phyloP scores from a whole-genome alignment of 2,888 invertebrate genomes.

The Antitype chi region DNA sequence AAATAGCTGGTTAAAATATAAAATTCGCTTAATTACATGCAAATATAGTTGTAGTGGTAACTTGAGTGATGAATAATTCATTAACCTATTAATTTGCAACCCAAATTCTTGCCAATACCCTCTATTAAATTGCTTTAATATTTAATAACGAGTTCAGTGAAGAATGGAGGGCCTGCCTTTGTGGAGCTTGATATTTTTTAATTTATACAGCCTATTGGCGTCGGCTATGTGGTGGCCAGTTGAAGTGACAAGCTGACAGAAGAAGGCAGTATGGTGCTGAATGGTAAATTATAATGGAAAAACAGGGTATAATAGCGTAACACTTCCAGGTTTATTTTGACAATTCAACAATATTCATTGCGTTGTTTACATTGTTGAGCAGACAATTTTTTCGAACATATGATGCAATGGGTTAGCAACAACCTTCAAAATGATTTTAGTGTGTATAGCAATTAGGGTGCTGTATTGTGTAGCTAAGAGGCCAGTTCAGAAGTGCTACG shows the following conservation, averaged over 20 bases:
- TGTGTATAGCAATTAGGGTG: no score
- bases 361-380: no score
- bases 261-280: neutral
- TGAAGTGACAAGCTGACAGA: slow-evolving; percentile 11
- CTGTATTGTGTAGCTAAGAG: no score
- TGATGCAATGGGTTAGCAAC: no score
- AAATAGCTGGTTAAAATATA: slow-evolving; percentile 13
- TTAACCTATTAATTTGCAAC: slow-evolving; percentile 63
- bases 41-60: slow-evolving; percentile 60
- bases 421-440: no score
- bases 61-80: slow-evolving; percentile 64
- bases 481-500: no score
- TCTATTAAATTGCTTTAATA: slow-evolving; percentile 47
- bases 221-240: neutral
- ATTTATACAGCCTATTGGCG: slow-evolving; percentile 18
- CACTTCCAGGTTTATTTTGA: no score
- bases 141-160: slow-evolving; percentile 46
- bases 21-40: slow-evolving; percentile 54
- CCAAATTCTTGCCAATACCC: slow-evolving; percentile 57
- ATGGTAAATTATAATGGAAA: neutral
- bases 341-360: no score
- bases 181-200: slow-evolving; percentile 25
- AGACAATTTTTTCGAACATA: no score
- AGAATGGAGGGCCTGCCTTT: slow-evolving; percentile 30
- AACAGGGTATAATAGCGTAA: no score